These are phyloP conservation scores for Hydractinia echinata DNA, from an alignment of 30 jellyfish, hydroid and myxozoan genomes.

Conservation along the genomic window DNA sequence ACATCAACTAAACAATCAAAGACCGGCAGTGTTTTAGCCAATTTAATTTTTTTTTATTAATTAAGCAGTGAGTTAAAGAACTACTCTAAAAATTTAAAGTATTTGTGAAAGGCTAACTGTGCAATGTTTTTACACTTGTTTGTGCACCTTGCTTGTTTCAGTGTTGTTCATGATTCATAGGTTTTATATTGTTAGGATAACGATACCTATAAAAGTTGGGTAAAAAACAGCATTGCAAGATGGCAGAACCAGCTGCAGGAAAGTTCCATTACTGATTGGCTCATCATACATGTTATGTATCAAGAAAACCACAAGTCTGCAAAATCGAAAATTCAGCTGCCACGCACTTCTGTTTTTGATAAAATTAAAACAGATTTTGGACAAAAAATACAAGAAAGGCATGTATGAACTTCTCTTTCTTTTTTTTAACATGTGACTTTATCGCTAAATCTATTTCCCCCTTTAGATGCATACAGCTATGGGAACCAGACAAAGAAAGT, in stretches of 20 bases:
- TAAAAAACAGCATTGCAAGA: background rate
- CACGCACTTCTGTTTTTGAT: slow-evolving; percentile 74
- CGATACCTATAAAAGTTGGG: slow-evolving; percentile 28
- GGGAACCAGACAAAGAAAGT: slow-evolving; percentile 80
- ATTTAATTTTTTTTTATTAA: no score
- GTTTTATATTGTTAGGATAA: slow-evolving; percentile 31
- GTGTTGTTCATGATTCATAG: background rate
- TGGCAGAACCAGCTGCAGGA: slow-evolving; percentile 25
- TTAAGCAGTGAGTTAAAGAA: no score
- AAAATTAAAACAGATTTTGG: slow-evolving; percentile 66
- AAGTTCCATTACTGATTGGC: slow-evolving; percentile 30
- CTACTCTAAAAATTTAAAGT: no score
- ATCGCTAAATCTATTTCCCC: background rate
- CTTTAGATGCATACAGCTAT: slow-evolving; percentile 63
- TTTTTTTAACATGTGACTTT: no score
- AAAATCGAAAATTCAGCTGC: slow-evolving; percentile 39
- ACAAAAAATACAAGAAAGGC: slow-evolving; percentile 51
- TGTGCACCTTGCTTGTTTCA: no score
- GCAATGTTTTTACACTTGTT: no score
- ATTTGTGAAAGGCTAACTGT: no score
- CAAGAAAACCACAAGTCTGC: slow-evolving; percentile 29
- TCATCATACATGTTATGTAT: slow-evolving; percentile 36
- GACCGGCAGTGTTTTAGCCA: no score
- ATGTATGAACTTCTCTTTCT: background rate
- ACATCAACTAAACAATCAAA: no score